Conservation (phyloP, 1,140 invertebrate genomes). For the Drosophila tani region DNA sequence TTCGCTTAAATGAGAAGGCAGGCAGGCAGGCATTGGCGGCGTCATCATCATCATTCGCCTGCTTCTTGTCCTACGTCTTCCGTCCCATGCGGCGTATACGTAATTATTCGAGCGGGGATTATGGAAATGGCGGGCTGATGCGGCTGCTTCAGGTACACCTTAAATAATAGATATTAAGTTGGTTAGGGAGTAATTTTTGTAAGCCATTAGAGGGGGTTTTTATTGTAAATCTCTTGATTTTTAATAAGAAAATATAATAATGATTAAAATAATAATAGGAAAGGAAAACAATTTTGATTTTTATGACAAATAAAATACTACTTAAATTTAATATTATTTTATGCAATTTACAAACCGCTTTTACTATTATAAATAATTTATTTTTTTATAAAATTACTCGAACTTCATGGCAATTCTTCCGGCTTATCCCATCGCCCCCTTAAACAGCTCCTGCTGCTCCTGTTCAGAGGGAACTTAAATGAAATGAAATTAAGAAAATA, state of each 20-base stretch:
- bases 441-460: constrained; percentile 15
- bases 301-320: background rate
- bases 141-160: constrained; percentile 1
- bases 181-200: background rate
- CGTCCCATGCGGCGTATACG: constrained; percentile 71
- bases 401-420: background rate
- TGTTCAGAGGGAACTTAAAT: constrained; percentile 47
- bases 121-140: constrained; percentile 56
- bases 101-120: constrained; percentile 70
- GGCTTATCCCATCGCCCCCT: background rate
- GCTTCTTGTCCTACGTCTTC: constrained; percentile 1
- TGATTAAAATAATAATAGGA: too few species aligned
- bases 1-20: constrained; percentile 55
- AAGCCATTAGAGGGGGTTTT: background rate
- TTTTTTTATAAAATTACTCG: too few species aligned
- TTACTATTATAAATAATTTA: too few species aligned
- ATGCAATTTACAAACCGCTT: background rate
- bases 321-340: background rate
- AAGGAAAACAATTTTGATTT: background rate
- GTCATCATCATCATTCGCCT: constrained; percentile 23
- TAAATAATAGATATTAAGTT: background rate
- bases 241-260: too few species aligned
- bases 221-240: too few species aligned
- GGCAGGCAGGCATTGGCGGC: constrained; percentile 13
- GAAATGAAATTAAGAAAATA: constrained; percentile 80